Evolutionary conservation across 2,113 vertebrate genomes (phyloP), one percentile per base, ranked within the genome.

Genomic region (Leucopsar rothschildi): DNA sequence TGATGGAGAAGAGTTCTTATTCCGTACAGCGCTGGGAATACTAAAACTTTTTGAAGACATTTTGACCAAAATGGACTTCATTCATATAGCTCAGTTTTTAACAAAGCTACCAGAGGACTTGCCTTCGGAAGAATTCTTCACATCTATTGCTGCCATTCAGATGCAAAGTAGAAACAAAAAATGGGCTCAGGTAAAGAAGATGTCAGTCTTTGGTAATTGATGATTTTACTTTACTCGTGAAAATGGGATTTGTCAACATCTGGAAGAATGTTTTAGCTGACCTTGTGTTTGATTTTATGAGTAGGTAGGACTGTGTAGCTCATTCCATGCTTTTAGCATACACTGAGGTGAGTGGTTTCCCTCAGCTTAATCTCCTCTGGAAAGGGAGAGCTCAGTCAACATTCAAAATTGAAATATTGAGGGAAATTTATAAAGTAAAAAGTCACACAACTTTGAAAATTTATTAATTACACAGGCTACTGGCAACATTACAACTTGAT

Each of bases 61-160:
- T 95, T 98, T 99, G 96, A 98, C 98, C 82, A 97, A 97, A 97
- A 99, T 99, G 99, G 99, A 99, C 98, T 99, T 99, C 97, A 99
- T 99, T 95, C 99, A 99, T 95, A 98, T 99, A 89, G 99, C 99
- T 7, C 99, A 99, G 97, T 99, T 99, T 98, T 98, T 99, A 86
- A 99, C 99, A 5, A 98, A 98, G 78, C 98, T 99, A 76, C 99
- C 99, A 1, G 99, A 99, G 64, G 98, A 98, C 91, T 96, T 99
- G 95, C 98, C 98, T 2, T 95, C 98, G 0, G 98, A 99, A 50
- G 98, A 98, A 65, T 97, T 99, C 50, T 99, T 99, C 61, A 86
- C 98, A 27, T 98, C 98, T 95, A 99, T 99, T 59, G 97, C 98
- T 56, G 87, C 98, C 3, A 89, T 99, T 82, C 99, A 99, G 98